These are phyloP conservation scores for Lynx canadensis DNA, from an alignment of 2,113 vertebrate genomes.

Conservation along the genomic window DNA sequence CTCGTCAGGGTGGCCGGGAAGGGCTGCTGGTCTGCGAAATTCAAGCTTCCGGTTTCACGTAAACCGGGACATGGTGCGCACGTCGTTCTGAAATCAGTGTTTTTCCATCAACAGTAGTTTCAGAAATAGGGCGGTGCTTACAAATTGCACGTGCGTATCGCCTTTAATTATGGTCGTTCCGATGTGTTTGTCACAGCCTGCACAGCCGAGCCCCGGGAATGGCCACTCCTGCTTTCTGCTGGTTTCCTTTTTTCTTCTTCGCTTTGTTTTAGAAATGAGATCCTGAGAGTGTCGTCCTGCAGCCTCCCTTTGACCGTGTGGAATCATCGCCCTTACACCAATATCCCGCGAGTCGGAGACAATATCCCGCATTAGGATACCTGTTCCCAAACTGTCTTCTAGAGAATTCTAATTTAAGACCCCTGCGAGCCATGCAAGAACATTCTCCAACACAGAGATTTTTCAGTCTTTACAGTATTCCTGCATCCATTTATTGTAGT, in stretches of 20 bases:
- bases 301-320: not conserved
- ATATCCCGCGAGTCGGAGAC: not conserved
- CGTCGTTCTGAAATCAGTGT: not conserved
- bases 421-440: no score
- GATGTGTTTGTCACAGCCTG: fast-evolving
- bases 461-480: not conserved
- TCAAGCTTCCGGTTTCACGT: fast-evolving
- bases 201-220: fast-evolving
- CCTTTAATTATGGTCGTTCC: not conserved
- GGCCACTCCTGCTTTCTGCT: fast-evolving
- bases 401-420: not conserved
- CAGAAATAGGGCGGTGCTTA: not conserved
- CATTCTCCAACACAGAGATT: no score
- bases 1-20: not conserved
- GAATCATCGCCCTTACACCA: not conserved
- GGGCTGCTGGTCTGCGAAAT: not conserved
- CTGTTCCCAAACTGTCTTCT: not conserved
- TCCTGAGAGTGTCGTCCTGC: fast-evolving
- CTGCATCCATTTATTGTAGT: not conserved
- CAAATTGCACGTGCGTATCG: fast-evolving
- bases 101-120: not conserved
- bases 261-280: not conserved
- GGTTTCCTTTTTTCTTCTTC: not conserved
- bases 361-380: no score
- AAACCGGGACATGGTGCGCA: fast-evolving